Conservation (phyloP, 2,888 invertebrate species). For the Cyclophora albipunctata region DNA sequence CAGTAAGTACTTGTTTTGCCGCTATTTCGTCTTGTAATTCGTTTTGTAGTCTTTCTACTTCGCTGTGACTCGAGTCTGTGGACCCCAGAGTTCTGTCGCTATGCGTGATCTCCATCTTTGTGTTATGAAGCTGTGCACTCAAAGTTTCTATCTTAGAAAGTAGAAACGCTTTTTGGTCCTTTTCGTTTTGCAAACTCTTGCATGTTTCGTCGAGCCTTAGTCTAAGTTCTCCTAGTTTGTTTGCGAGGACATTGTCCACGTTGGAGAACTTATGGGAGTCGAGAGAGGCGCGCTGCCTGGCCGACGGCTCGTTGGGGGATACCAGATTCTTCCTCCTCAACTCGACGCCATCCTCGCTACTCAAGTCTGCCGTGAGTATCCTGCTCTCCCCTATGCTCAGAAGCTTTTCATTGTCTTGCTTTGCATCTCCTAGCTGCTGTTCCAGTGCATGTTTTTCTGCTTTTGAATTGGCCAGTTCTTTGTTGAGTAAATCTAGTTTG, state of each 20-base stretch:
- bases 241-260: conserved; percentile 59
- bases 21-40: conserved; percentile 66
- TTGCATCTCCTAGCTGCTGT: conserved; percentile 83
- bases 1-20: conserved; percentile 62
- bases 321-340: conserved; percentile 51
- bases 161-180: conserved; percentile 60
- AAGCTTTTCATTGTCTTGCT: conserved; percentile 88
- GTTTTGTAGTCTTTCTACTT: conserved; percentile 61
- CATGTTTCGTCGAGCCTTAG: conserved; percentile 55
- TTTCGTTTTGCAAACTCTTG: conserved; percentile 57
- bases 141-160: conserved; percentile 54
- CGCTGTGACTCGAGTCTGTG: conserved; percentile 66
- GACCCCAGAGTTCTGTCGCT: conserved; percentile 62
- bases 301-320: conserved; percentile 48
- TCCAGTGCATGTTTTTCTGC: conserved; percentile 87
- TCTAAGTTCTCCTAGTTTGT: conserved; percentile 56
- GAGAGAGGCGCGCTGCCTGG: conserved; percentile 56
- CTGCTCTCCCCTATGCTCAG: conserved; percentile 68
- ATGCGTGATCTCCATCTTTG: conserved; percentile 54
- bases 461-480: conserved; percentile 83
- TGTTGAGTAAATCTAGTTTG: conserved; percentile 85
- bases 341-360: conserved; percentile 59
- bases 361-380: conserved; percentile 53
- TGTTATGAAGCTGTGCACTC: conserved; percentile 54
- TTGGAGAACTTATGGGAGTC: conserved; percentile 67